Percentiles rank a stretch among this genome's conserved stretches.
phyloP scores from a whole-genome alignment of 2,113 vertebrate genomes.

The Melanerpes formicivorus region DNA sequence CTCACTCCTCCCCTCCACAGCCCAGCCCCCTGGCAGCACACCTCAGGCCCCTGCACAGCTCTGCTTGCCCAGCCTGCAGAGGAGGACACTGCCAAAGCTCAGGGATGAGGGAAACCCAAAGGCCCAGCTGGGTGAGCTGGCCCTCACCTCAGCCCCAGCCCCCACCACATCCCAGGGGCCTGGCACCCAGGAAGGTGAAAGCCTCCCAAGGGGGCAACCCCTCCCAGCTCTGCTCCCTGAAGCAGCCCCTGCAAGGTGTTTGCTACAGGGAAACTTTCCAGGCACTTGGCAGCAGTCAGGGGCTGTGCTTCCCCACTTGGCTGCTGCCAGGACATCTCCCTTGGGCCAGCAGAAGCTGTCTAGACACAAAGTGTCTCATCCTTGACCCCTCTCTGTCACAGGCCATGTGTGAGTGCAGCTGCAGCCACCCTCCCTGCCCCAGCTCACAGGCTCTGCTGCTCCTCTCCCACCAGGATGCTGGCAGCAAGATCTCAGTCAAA shows the following conservation, averaged over 20 bases:
- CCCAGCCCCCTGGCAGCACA: background rate
- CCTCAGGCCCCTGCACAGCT: background rate
- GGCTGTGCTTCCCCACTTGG: background rate
- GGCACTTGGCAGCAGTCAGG: background rate
- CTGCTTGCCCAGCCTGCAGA: background rate
- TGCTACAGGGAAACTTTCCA: too few relatives aligned
- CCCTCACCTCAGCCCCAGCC: background rate
- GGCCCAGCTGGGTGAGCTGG: background rate
- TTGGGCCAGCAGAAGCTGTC: background rate
- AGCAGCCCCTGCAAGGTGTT: background rate
- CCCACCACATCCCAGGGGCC: rapidly evolving
- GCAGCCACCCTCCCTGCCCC: background rate
- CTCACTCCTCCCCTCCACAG: background rate
- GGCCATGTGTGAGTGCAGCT: rapidly evolving
- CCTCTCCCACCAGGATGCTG: background rate
- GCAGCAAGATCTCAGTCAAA: background rate
- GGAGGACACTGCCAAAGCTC: background rate
- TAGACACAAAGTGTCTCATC: background rate
- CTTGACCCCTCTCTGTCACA: rapidly evolving
- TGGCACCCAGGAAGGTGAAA: background rate
- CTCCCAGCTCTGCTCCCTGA: rapidly evolving
- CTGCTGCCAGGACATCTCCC: background rate
- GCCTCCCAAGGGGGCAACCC: background rate
- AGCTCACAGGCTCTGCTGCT: background rate
- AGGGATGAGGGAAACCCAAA: background rate